Percentiles rank a stretch among this genome's conserved stretches.
phyloP scores from a whole-genome alignment of 1,140 invertebrate genomes.

The Bombus picipes region DNA sequence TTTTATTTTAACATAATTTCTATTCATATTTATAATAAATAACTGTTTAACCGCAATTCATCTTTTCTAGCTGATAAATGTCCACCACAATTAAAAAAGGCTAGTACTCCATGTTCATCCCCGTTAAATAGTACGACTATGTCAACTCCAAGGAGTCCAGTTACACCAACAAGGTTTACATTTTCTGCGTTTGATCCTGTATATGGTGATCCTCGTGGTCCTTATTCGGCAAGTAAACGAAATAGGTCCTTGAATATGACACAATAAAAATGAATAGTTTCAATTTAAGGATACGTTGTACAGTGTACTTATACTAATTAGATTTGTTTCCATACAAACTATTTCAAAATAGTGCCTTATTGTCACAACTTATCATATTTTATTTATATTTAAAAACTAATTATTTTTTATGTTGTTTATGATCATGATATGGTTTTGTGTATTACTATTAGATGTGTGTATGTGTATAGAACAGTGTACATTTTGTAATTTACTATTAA shows the following conservation, averaged over 20 bases:
- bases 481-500: conserved; percentile 1
- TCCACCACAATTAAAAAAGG: conserved; percentile 74
- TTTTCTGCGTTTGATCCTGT: conserved; percentile 73
- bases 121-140: conserved; percentile 67
- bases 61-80: conserved; percentile 77
- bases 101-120: conserved; percentile 62
- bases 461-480: background rate
- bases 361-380: background rate
- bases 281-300: background rate
- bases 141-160: conserved; percentile 67
- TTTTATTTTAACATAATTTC: background rate
- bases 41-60: conserved; percentile 13
- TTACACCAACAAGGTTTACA: conserved; percentile 69
- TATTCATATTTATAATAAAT: background rate
- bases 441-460: too few relatives aligned
- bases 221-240: background rate
- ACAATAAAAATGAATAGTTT: background rate
- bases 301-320: background rate
- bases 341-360: background rate
- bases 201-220: background rate
- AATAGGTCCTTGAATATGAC: conserved; percentile 8
- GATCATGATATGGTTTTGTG: background rate
- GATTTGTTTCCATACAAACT: background rate
- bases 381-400: background rate
- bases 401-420: background rate